phyloP scores from a whole-genome alignment of 2,888 invertebrate species.

The Pheosia tremula region DNA sequence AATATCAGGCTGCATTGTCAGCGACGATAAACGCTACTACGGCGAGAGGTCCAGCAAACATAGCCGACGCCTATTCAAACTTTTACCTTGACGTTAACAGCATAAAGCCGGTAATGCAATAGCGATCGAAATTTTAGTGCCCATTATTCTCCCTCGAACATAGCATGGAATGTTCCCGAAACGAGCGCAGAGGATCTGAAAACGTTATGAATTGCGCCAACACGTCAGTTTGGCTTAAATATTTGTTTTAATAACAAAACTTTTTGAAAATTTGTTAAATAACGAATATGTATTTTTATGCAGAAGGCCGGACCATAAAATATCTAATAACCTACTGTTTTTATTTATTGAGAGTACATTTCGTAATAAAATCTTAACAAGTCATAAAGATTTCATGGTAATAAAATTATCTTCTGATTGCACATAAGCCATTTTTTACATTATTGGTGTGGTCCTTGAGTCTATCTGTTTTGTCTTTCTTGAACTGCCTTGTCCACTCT shows the following conservation, averaged over 20 bases:
- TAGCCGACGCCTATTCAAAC: neutral
- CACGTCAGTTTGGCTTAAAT: conserved; percentile 31
- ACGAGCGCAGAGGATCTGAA: conserved; percentile 12
- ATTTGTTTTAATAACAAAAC: conserved; percentile 34
- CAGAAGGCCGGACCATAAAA: too few relatives aligned
- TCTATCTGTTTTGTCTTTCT: too few relatives aligned
- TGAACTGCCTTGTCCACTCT: too few relatives aligned
- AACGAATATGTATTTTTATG: conserved; percentile 6
- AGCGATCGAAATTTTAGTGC: conserved; percentile 16
- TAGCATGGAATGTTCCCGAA: conserved; percentile 17
- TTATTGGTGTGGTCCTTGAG: too few relatives aligned
- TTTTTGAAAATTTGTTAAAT: conserved; percentile 7
- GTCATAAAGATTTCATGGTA: too few relatives aligned
- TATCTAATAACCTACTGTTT: too few relatives aligned
- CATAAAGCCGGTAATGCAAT: conserved; percentile 17
- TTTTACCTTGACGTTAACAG: conserved; percentile 11
- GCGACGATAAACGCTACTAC: conserved; percentile 12
- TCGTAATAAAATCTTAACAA: too few relatives aligned
- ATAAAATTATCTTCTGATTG: too few relatives aligned
- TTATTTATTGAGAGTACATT: too few relatives aligned
- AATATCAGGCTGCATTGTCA: conserved; percentile 21
- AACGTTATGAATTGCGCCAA: conserved; percentile 21
- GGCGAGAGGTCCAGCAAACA: conserved; percentile 9
- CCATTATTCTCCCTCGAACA: conserved; percentile 24
- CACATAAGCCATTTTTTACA: too few relatives aligned